These are phyloP conservation scores for Chelon labrosus DNA, from an alignment of 2,797 vertebrate genomes.

Conservation along the genomic window DNA sequence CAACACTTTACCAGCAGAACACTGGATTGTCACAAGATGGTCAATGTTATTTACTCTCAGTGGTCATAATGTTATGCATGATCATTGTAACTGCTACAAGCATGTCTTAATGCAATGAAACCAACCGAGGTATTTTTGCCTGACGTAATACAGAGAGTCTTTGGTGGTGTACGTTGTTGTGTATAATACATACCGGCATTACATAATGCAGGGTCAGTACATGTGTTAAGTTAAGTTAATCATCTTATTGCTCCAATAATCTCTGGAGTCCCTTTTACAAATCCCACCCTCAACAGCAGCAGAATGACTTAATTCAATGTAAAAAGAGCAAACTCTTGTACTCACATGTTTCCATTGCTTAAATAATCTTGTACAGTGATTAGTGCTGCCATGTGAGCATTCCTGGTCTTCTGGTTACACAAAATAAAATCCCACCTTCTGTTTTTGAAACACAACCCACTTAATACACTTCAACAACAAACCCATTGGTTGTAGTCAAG, in stretches of 20 bases:
- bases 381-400: conserved; percentile 17
- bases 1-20: too few species aligned
- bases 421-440: conserved; percentile 4
- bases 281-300: not conserved
- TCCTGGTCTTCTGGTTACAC: conserved; percentile 2
- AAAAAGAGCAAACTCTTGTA: not conserved
- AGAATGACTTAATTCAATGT: conserved; percentile 3
- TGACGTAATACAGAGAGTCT: conserved; percentile 27
- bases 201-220: conserved; percentile 14
- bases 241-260: not conserved
- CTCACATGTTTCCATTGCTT: not conserved
- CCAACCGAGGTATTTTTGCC: conserved; percentile 12
- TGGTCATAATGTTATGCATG: too few species aligned
- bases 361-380: not conserved
- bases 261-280: too few species aligned
- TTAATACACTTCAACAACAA: not conserved
- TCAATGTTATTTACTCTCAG: too few species aligned
- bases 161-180: not conserved
- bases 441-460: conserved; percentile 13
- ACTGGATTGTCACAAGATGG: too few species aligned
- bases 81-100: not conserved
- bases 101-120: conserved; percentile 25
- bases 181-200: conserved; percentile 3
- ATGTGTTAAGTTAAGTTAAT: conserved; percentile 16
- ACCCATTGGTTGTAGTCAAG: not conserved